A percentile compares a stretch with the other conserved stretches of the same genome.
phyloP scores from a whole-genome alignment of 2,113 vertebrate genomes.

The Barnardius zonarius region DNA sequence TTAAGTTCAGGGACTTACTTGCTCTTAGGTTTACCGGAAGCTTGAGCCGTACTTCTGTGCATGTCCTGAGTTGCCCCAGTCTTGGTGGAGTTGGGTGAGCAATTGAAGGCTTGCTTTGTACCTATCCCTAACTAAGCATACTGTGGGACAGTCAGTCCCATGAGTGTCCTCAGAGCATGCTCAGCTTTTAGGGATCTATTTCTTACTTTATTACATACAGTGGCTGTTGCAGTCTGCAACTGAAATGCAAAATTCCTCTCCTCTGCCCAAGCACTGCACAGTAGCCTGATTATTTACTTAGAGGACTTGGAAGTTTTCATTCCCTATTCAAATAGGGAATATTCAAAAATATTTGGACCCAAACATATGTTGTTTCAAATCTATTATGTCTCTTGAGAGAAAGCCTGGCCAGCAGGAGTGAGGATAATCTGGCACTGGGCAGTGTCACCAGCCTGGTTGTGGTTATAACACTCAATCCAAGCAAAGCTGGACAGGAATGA shows the following conservation, averaged over 20 bases:
- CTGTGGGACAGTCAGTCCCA: neutral
- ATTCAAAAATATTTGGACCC: neutral
- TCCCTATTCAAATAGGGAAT: neutral
- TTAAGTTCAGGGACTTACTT: neutral
- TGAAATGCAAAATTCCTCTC: neutral
- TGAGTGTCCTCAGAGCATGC: neutral
- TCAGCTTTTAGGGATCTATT: neutral
- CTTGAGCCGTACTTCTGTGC: neutral
- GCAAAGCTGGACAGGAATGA: neutral
- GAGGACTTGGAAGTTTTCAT: neutral
- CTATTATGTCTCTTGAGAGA: neutral
- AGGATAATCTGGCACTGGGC: neutral
- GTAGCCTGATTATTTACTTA: neutral
- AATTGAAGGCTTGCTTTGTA: neutral
- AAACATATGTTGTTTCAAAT: neutral
- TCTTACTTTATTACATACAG: neutral
- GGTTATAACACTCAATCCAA: neutral
- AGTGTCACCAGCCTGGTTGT: neutral
- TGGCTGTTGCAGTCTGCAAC: neutral
- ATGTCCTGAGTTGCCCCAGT: neutral
- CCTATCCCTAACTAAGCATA: neutral
- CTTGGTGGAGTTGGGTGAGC: neutral
- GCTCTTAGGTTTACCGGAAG: neutral
- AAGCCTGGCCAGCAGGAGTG: neutral
- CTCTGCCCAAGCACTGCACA: rapidly evolving